Percentiles rank a stretch among this genome's conserved stretches.
Evolutionary conservation across 2,797 vertebrate genomes (phyloP).

Genomic region (Phoxinus dragarum): DNA sequence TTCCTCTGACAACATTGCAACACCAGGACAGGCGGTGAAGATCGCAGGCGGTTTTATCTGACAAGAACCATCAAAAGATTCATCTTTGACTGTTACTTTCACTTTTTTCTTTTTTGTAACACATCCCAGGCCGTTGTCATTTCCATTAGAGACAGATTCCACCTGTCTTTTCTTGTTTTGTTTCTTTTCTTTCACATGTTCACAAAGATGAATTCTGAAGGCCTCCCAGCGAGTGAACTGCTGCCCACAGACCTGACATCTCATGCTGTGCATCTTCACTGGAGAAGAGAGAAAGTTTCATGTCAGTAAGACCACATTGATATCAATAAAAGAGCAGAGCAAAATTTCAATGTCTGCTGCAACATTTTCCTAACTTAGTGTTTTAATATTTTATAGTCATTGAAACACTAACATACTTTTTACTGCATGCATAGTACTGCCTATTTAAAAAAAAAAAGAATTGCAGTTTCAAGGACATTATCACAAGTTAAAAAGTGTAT

Average conservation of each 20-base stretch:
- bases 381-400: neutral
- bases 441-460: neutral
- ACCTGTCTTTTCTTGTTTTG: neutral
- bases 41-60: slow-evolving; percentile 26
- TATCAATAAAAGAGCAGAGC: neutral
- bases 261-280: slow-evolving; percentile 59
- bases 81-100: neutral
- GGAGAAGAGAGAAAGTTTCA: slow-evolving; percentile 30
- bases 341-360: too few relatives aligned
- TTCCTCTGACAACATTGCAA: slow-evolving; percentile 21
- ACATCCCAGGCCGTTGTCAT: neutral
- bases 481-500: neutral
- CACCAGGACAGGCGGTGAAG: neutral
- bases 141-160: neutral
- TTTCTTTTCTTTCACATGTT: slow-evolving; percentile 40
- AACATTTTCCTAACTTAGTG: neutral
- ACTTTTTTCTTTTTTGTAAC: neutral
- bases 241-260: slow-evolving; percentile 69
- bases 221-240: slow-evolving; percentile 58
- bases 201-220: slow-evolving; percentile 66
- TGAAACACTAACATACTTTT: neutral
- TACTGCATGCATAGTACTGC: neutral
- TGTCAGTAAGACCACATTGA: neutral
- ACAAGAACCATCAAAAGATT: slow-evolving; percentile 19
- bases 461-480: neutral